Percentiles rank a stretch among this genome's conserved stretches.
Evolutionary conservation across 2,888 invertebrate species (phyloP).

Genomic region (Drosophila longiperda): DNA sequence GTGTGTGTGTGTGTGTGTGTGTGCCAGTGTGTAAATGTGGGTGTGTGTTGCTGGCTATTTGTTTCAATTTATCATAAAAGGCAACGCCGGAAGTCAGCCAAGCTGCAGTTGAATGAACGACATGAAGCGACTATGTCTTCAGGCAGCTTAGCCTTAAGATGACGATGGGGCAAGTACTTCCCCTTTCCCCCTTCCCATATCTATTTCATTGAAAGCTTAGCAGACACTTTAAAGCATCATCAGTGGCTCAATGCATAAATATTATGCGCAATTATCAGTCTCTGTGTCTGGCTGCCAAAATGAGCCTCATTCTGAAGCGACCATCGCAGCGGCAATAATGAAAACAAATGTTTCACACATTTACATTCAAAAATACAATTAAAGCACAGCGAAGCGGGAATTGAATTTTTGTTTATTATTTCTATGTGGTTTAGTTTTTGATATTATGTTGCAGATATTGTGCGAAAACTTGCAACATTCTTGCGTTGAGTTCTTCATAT

Average conservation of each 20-base stretch:
- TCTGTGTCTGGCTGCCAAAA: conserved; percentile 27
- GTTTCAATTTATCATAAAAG: conserved; percentile 80
- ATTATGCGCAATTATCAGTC: conserved; percentile 68
- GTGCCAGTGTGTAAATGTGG: conserved; percentile 15
- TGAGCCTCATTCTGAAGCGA: conserved; percentile 16
- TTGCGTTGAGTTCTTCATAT: conserved; percentile 51
- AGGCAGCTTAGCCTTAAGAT: conserved; percentile 65
- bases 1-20: conserved; percentile 11
- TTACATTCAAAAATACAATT: conserved; percentile 25
- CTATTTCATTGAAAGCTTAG: conserved; percentile 53
- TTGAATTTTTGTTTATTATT: conserved; percentile 37
- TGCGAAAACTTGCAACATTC: conserved; percentile 11
- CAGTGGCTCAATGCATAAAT: conserved; percentile 49
- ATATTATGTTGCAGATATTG: conserved; percentile 15
- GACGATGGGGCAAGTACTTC: conserved; percentile 51
- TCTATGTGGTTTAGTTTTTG: conserved; percentile 4
- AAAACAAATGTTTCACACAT: conserved; percentile 61
- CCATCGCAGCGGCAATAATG: conserved; percentile 51
- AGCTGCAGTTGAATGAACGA: conserved; percentile 77
- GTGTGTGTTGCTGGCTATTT: conserved; percentile 69
- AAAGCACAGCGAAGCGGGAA: conserved; percentile 37
- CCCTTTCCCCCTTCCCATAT: too few relatives aligned
- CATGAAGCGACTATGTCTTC: conserved; percentile 52
- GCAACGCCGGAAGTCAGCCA: conserved; percentile 78
- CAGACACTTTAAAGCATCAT: conserved; percentile 36